Evolutionary conservation across 2,888 invertebrate species (phyloP).

Genomic region (Antitype chi): DNA sequence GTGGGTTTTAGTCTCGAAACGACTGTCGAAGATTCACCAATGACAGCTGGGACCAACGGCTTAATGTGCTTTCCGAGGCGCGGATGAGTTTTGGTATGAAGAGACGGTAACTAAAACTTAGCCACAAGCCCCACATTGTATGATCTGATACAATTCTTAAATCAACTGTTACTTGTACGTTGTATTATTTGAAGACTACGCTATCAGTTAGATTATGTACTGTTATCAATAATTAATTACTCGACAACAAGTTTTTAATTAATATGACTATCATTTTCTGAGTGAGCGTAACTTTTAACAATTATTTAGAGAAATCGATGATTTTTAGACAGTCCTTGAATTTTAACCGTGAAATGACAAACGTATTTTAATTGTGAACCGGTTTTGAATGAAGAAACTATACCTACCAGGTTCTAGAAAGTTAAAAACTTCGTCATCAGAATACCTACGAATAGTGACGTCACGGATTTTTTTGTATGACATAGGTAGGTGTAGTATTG

Average conservation of each 20-base stretch:
- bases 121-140: no score
- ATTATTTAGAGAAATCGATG: conserved; percentile 20
- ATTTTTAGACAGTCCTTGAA: conserved; percentile 6
- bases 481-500: background rate
- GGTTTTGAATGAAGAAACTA: conserved; percentile 10
- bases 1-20: no score
- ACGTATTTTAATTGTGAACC: conserved; percentile 5
- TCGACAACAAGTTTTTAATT: conserved; percentile 8
- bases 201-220: conserved; percentile 10
- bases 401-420: background rate
- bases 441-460: conserved; percentile 19
- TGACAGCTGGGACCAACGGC: no score
- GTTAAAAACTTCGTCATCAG: background rate
- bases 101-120: no score
- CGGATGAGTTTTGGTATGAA: no score
- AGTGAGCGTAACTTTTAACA: background rate
- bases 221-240: conserved; percentile 14
- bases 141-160: background rate
- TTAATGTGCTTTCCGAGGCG: no score
- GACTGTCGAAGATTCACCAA: no score
- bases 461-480: conserved; percentile 10
- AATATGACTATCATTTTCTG: conserved; percentile 4
- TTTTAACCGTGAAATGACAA: conserved; percentile 4
- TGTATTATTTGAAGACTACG: conserved; percentile 10
- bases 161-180: background rate